These are phyloP conservation scores for Palloptera scutellata DNA, from an alignment of 2,888 invertebrate species.

Conservation along the genomic window DNA sequence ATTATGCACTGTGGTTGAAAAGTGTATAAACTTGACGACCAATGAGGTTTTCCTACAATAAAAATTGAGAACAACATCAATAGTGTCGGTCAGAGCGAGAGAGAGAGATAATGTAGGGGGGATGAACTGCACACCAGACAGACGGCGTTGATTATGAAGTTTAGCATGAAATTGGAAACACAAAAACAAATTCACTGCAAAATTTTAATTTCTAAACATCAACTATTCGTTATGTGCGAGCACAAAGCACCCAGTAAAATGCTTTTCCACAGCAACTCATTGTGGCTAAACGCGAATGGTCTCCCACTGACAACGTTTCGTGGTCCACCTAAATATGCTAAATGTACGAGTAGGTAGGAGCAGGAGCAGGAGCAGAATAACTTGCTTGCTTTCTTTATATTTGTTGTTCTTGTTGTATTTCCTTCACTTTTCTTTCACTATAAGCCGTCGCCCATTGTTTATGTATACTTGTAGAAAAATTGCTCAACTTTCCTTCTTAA, in stretches of 20 bases:
- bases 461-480: neutral
- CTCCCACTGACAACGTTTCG: slow-evolving; percentile 48
- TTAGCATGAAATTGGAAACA: neutral
- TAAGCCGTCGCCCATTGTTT: too few species aligned
- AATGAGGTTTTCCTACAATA: slow-evolving; percentile 34
- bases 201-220: neutral
- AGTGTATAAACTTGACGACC: slow-evolving; percentile 50
- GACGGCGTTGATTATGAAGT: too few species aligned
- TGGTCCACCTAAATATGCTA: slow-evolving; percentile 45
- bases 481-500: neutral
- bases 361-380: slow-evolving; percentile 21
- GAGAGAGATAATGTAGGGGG: slow-evolving; percentile 7
- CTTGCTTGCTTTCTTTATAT: neutral
- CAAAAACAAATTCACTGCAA: slow-evolving; percentile 9
- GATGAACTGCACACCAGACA: too few species aligned
- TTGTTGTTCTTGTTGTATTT: neutral
- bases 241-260: slow-evolving; percentile 30
- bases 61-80: slow-evolving; percentile 24
- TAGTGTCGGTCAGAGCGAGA: slow-evolving; percentile 10
- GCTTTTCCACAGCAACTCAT: slow-evolving; percentile 40
- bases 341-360: too few species aligned
- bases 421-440: neutral
- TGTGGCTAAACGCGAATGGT: slow-evolving; percentile 47
- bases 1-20: slow-evolving; percentile 55
- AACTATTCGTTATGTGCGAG: slow-evolving; percentile 12